Conservation (phyloP, 2,888 invertebrate genomes). For the Caenorhabditis zanzibari region DNA sequence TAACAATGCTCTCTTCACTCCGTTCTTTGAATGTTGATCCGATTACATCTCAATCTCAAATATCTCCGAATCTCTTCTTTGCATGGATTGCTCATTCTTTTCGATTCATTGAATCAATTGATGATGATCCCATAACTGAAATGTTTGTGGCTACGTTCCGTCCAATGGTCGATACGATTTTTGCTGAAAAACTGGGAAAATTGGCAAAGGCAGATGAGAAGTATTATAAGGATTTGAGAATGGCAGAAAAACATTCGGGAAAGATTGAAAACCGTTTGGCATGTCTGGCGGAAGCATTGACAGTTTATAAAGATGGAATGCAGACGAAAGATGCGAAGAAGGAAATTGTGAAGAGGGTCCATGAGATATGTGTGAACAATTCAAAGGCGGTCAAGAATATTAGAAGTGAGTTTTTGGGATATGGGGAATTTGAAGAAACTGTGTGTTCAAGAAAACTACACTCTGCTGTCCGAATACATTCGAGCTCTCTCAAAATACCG, state of each 20-base stretch:
- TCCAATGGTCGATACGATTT: conserved; percentile 62
- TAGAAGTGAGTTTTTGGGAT: conserved; percentile 63
- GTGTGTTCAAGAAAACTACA: conserved; percentile 57
- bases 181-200: conserved; percentile 61
- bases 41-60: background rate
- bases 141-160: conserved; percentile 52
- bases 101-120: conserved; percentile 70
- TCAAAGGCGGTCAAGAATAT: conserved; percentile 69
- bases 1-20: conserved; percentile 71
- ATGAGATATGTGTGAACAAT: conserved; percentile 73
- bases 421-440: background rate
- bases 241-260: conserved; percentile 67
- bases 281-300: conserved; percentile 67
- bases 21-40: conserved; percentile 59
- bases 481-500: conserved; percentile 32
- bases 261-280: conserved; percentile 69
- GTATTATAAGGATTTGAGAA: conserved; percentile 54
- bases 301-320: conserved; percentile 66
- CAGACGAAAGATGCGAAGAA: conserved; percentile 68
- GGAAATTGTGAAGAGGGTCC: conserved; percentile 73
- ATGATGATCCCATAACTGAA: conserved; percentile 62
- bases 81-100: conserved; percentile 78
- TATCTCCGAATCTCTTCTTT: conserved; percentile 53
- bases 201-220: conserved; percentile 63
- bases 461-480: conserved; percentile 29